Evolutionary conservation across 2,113 vertebrate genomes (phyloP).

Genomic region (Oxyura jamaicensis): DNA sequence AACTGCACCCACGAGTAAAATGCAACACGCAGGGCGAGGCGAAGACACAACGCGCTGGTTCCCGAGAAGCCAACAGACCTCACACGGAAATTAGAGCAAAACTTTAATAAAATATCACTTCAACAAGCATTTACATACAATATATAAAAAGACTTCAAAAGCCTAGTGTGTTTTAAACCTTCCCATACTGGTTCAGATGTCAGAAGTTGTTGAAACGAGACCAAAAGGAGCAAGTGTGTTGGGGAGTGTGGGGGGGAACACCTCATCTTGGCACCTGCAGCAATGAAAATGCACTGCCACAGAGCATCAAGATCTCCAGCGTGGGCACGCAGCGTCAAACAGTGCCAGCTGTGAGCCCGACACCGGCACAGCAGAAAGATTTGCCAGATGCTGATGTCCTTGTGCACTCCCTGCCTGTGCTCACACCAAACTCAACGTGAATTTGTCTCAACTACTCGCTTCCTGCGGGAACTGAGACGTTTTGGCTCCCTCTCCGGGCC

Average conservation of each 20-base stretch:
- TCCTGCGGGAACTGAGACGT: not conserved
- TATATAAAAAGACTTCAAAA: slow-evolving; percentile 66
- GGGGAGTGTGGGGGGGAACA: not conserved
- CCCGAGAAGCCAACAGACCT: not conserved
- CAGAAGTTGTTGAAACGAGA: slow-evolving; percentile 17
- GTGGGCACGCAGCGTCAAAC: not conserved
- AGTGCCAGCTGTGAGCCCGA: rapidly evolving
- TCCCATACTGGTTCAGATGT: not conserved
- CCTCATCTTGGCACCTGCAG: not conserved
- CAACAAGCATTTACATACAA: slow-evolving; percentile 66
- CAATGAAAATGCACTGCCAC: not conserved
- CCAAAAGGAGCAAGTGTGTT: not conserved
- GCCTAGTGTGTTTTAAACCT: not conserved
- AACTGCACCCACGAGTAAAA: not conserved
- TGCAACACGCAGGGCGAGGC: rapidly evolving
- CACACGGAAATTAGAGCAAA: slow-evolving; percentile 30
- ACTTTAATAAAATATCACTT: slow-evolving; percentile 70
- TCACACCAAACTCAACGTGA: not conserved
- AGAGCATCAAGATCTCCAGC: not conserved
- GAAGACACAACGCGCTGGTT: not conserved
- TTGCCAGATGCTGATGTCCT: not conserved
- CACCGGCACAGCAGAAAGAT: not conserved
- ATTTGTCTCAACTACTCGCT: not conserved
- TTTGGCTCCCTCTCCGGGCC: not conserved
- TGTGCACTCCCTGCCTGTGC: not conserved